phyloP scores from a whole-genome alignment of 2,797 vertebrate species.

The Xiphorhynchus erythropygius region DNA sequence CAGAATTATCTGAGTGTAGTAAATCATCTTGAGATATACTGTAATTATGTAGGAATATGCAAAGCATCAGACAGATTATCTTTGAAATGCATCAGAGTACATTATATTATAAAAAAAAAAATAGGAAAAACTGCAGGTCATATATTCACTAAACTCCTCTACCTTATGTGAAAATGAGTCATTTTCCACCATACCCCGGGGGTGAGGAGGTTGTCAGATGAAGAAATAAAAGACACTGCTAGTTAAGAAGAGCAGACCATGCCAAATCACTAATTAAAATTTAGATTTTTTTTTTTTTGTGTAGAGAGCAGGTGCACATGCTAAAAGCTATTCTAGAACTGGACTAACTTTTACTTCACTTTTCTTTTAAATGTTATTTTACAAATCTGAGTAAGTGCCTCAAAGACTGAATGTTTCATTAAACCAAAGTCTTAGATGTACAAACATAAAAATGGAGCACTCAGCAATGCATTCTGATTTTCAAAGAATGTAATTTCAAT shows the following conservation, averaged over 20 bases:
- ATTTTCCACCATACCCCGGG: slow-evolving; percentile 42
- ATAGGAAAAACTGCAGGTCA: slow-evolving; percentile 49
- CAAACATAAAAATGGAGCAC: not conserved
- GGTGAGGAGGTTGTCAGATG: slow-evolving; percentile 51
- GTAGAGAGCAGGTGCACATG: slow-evolving; percentile 51
- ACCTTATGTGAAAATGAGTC: slow-evolving; percentile 65
- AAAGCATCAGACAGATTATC: slow-evolving; percentile 65
- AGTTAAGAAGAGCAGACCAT: slow-evolving; percentile 68
- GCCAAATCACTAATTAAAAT: slow-evolving; percentile 73
- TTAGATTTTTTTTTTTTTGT: not conserved
- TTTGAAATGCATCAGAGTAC: slow-evolving; percentile 64
- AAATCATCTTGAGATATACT: slow-evolving; percentile 55
- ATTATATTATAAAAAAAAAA: slow-evolving; percentile 35
- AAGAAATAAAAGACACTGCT: slow-evolving; percentile 69
- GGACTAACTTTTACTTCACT: not conserved
- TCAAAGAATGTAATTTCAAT: not conserved
- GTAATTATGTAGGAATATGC: slow-evolving; percentile 66
- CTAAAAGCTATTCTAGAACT: slow-evolving; percentile 11
- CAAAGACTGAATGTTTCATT: not conserved
- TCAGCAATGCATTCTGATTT: not conserved
- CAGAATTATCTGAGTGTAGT: slow-evolving; percentile 36
- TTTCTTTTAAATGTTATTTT: not conserved
- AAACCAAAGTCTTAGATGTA: not conserved
- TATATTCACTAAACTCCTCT: slow-evolving; percentile 52
- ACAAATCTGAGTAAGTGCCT: not conserved